Conservation (phyloP, 1,140 invertebrate genomes). For the Caenorhabditis elegans region WBcel235 BX284603.4:13549001-13549500, state of each 20-base stretch:
- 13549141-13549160: neutral
- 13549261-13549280: neutral
- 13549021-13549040: neutral
- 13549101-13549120: neutral
- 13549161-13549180: neutral
- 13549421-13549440: no score
- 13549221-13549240: conserved; percentile 7
- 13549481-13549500: no score
- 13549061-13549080: neutral
- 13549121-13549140: neutral
- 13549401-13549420: no score
- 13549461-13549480: no score
- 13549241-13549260: neutral
- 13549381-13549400: no score
- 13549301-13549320: no score
- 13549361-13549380: no score
- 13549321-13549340: no score
- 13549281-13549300: neutral
- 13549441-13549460: no score
- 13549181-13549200: neutral
- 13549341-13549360: no score
- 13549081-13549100: neutral
- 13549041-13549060: neutral
- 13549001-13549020: neutral
- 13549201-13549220: conserved; percentile 20